Evolutionary conservation across 2,888 invertebrate genomes (phyloP), one percentile per base, ranked within the genome.

Genomic region (Conus canariensis): DNA sequence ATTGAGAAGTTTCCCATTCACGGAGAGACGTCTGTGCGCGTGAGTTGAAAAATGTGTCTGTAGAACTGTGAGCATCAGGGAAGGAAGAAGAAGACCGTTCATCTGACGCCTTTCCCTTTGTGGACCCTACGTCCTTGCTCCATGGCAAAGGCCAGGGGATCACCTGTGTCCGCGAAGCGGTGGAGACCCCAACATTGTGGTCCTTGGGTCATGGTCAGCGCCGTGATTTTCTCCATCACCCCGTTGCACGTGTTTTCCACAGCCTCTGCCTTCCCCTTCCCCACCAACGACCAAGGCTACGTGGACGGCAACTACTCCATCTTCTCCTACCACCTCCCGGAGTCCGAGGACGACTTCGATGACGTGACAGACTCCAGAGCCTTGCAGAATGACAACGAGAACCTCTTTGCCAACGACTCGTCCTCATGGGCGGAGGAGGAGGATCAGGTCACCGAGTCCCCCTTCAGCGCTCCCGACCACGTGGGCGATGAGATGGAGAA

Each of bases 241-340:
- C 4, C n/a, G 12, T 60, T 60, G 19, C 59, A 25, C 59, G 19
- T 25, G 56, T 8, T 60, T 7, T 56, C 86, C 86, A 30, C 30
- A 19, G 16, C 88, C 90, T 90, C 91, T 70, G 86, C 90, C 83
- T 67, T 85, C 83, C 88, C 91, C 56, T 86, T 87, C 64, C 83
- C 88, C 7, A 59, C 82, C 70, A 80, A 64, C 9, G 91, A 90
- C 86, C 82, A 90, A 67, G 88, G 90, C 60, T 90, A 88, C 91
- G 60, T 30, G 9, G 88, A 88, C 67, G 74, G 85, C 87, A 92
- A 91, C 87, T 90, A 85, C 88, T 90, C 90, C 30, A 90, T 92
- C 85, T 88, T 90, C 74, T 88, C 91, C n/a, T 92, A 92, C 87
- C 91, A 92, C 83, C 45, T 92, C 16, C 92, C 91, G 0, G 92